phyloP scores from a whole-genome alignment of 2,797 vertebrate species.

The Danionella dracula region DNA sequence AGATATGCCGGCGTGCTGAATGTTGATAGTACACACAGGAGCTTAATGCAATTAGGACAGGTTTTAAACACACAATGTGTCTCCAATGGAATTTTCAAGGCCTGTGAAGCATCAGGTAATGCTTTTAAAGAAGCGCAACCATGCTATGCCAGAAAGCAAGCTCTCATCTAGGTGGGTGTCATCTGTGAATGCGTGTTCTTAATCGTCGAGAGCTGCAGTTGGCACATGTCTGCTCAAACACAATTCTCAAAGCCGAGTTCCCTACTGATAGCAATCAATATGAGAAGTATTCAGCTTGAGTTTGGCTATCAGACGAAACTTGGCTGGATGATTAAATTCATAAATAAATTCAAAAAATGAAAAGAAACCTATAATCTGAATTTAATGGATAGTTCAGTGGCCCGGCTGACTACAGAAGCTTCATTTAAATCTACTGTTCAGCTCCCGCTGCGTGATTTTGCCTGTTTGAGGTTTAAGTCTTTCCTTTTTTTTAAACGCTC shows the following conservation, averaged over 20 bases:
- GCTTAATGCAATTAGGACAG: slow-evolving; percentile 21
- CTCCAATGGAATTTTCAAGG: slow-evolving; percentile 20
- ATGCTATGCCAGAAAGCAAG: neutral
- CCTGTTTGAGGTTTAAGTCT: slow-evolving; percentile 40
- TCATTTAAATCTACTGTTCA: slow-evolving; percentile 52
- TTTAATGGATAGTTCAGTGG: slow-evolving; percentile 53
- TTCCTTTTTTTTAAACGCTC: neutral
- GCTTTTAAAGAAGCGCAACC: slow-evolving; percentile 6
- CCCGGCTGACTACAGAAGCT: slow-evolving; percentile 36
- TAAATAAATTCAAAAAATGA: neutral
- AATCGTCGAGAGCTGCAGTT: slow-evolving; percentile 11
- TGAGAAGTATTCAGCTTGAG: slow-evolving; percentile 27
- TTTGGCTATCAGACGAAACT: slow-evolving; percentile 17
- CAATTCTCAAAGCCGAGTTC: neutral
- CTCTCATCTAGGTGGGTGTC: slow-evolving; percentile 7
- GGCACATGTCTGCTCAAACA: slow-evolving; percentile 9
- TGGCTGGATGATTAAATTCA: slow-evolving; percentile 19
- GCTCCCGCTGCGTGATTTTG: slow-evolving; percentile 50
- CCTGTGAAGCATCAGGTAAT: slow-evolving; percentile 5
- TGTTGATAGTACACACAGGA: slow-evolving; percentile 24
- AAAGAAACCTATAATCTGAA: slow-evolving; percentile 29
- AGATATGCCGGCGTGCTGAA: slow-evolving; percentile 7
- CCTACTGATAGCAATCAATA: slow-evolving; percentile 29
- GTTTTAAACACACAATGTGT: slow-evolving; percentile 18
- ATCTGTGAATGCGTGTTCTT: neutral